A percentile compares a stretch with the other conserved stretches of the same genome.
phyloP scores from a whole-genome alignment of 2,113 vertebrate species.

The Misgurnus mizolepis region DNA sequence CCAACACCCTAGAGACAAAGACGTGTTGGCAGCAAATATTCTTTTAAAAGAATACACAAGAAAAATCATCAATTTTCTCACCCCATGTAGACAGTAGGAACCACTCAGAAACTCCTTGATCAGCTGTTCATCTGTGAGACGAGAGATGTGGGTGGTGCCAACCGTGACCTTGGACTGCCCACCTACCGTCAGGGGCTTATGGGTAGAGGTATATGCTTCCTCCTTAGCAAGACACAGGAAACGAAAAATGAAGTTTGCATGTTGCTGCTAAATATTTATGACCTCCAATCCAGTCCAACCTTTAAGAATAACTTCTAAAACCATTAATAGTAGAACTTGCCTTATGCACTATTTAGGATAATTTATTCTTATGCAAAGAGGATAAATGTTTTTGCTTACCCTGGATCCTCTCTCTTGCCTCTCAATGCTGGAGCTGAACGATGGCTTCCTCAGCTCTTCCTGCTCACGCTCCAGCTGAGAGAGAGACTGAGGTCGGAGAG shows the following conservation, averaged over 20 bases:
- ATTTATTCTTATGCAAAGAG: not conserved
- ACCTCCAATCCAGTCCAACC: no score
- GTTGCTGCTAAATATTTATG: no score
- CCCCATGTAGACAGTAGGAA: slow-evolving; percentile 97
- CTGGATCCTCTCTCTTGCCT: slow-evolving; percentile 69
- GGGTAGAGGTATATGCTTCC: slow-evolving; percentile 87
- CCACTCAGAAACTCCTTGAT: slow-evolving; percentile 98
- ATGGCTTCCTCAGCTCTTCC: slow-evolving; percentile 83
- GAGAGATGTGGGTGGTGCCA: slow-evolving; percentile 96
- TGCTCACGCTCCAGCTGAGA: slow-evolving; percentile 86
- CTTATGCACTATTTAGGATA: no score
- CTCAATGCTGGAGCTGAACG: slow-evolving; percentile 81
- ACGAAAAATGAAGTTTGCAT: no score
- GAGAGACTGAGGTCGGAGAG: slow-evolving; percentile 86
- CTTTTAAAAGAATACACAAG: not conserved
- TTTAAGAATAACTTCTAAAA: no score
- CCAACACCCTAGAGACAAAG: slow-evolving; percentile 85
- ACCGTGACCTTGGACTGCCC: slow-evolving; percentile 87
- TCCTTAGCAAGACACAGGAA: slow-evolving; percentile 69
- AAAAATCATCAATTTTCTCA: slow-evolving; percentile 65
- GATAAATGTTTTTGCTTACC: not conserved
- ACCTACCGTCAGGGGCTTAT: slow-evolving; percentile 89
- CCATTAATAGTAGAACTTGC: not conserved
- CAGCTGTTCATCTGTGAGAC: slow-evolving; percentile 94
- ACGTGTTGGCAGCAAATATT: not conserved